Conservation (phyloP, 2,113 vertebrate species). For the Cottus gobio region DNA sequence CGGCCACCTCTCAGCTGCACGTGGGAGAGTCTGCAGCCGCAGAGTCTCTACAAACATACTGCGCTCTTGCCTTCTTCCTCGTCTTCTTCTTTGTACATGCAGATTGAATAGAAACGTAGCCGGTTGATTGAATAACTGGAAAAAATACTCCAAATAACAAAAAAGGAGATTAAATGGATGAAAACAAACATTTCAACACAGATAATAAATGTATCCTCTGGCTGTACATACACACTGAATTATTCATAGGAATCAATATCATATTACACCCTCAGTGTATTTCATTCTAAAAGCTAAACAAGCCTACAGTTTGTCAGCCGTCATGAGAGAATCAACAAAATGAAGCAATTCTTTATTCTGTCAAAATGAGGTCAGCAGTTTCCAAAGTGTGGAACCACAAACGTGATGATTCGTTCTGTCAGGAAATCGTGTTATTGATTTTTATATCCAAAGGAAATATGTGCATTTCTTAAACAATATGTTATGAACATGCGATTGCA, state of each 20-base stretch:
- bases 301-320: neutral
- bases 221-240: conserved; percentile 37
- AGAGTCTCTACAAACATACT: conserved; percentile 27
- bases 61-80: neutral
- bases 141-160: neutral
- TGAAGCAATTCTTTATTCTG: conserved; percentile 17
- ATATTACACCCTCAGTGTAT: conserved; percentile 25
- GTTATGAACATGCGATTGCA: conserved; percentile 33
- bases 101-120: neutral
- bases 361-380: conserved; percentile 49
- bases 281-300: conserved; percentile 19
- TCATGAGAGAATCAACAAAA: conserved; percentile 19
- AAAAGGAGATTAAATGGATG: neutral
- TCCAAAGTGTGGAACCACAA: neutral
- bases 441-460: conserved; percentile 12
- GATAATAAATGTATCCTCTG: conserved; percentile 23
- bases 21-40: conserved; percentile 47
- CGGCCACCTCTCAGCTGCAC: conserved; percentile 54
- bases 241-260: conserved; percentile 47
- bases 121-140: neutral
- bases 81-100: neutral
- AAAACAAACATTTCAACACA: conserved; percentile 9
- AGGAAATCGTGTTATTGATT: conserved; percentile 28
- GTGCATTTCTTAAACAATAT: conserved; percentile 22
- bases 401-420: conserved; percentile 12